phyloP scores from a whole-genome alignment of 64 coral and sea anemone species.

The Pocillopora verrucosa region DNA sequence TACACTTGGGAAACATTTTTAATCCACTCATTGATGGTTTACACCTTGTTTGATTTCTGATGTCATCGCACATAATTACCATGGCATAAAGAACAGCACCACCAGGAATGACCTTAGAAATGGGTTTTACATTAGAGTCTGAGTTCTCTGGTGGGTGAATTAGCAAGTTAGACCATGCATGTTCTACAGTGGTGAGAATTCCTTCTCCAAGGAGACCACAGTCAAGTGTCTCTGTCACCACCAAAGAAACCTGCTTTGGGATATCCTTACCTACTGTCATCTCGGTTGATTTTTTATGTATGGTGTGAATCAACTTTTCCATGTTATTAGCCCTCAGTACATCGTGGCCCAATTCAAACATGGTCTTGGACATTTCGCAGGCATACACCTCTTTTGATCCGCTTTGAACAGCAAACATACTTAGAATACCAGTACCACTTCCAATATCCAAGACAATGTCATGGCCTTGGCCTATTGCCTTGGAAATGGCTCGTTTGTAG shows the following conservation, averaged over 20 bases:
- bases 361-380: conserved; percentile 98
- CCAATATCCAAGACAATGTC: conserved; percentile 87
- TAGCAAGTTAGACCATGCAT: conserved; percentile 77
- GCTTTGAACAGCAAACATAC: conserved; percentile 94
- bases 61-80: conserved; percentile 68
- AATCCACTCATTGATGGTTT: conserved; percentile 33
- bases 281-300: conserved; percentile 96
- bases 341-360: conserved; percentile 92
- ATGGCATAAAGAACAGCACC: conserved; percentile 77
- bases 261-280: conserved; percentile 69
- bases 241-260: conserved; percentile 40
- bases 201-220: conserved; percentile 96
- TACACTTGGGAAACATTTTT: conserved; percentile 51
- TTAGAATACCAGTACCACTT: conserved; percentile 95
- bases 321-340: conserved; percentile 87
- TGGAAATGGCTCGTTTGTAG: conserved; percentile 76
- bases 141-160: not conserved
- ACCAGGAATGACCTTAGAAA: conserved; percentile 71
- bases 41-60: conserved; percentile 57
- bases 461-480: conserved; percentile 64
- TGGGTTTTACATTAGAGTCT: not conserved
- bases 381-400: conserved; percentile 88
- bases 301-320: conserved; percentile 60
- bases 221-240: conserved; percentile 92
- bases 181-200: conserved; percentile 77